These are phyloP conservation scores for Manduca sexta DNA, from an alignment of 1,140 invertebrate genomes.

Conservation along the genomic window DNA sequence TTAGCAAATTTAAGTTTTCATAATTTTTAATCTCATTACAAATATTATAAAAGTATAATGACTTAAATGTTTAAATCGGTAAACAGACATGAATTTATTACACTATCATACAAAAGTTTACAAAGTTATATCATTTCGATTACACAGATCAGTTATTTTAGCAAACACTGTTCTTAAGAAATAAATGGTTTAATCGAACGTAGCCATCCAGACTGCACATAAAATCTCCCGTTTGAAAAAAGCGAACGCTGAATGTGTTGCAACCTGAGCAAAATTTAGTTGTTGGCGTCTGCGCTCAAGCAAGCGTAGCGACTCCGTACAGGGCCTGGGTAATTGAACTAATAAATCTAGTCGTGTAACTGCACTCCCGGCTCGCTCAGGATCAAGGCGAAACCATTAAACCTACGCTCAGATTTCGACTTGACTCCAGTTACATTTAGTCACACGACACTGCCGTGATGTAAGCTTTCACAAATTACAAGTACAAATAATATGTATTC, in stretches of 20 bases:
- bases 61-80: no score
- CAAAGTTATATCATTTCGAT: no score
- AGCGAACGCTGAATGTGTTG: constrained; percentile 20
- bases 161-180: no score
- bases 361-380: constrained; percentile 44
- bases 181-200: not conserved
- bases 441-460: constrained; percentile 17
- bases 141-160: no score
- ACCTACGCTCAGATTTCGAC: constrained; percentile 43
- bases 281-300: constrained; percentile 55
- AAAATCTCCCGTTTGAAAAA: constrained; percentile 8
- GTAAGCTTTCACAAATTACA: not conserved
- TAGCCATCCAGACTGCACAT: not conserved
- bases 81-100: no score
- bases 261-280: constrained; percentile 55
- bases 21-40: no score
- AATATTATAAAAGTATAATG: no score
- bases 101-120: no score
- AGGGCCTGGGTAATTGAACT: constrained; percentile 64
- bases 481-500: no score
- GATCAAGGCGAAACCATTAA: constrained; percentile 58
- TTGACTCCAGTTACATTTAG: constrained; percentile 25
- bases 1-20: no score
- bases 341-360: constrained; percentile 65
- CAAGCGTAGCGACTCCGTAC: constrained; percentile 46